These are phyloP conservation scores for Microcebus griseorufus DNA, from an alignment of 2,113 vertebrate genomes.

Conservation along the genomic window DNA sequence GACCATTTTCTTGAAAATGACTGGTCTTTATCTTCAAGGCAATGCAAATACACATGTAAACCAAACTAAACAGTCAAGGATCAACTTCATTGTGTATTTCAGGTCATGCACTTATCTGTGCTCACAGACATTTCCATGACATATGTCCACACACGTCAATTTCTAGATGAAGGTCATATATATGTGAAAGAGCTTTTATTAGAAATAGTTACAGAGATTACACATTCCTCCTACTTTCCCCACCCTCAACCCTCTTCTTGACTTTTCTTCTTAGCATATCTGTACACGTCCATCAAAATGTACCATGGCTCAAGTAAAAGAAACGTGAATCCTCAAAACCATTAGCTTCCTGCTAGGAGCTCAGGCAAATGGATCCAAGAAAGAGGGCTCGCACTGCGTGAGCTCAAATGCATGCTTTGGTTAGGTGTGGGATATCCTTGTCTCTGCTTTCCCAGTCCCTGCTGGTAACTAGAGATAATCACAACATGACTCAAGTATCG, in stretches of 20 bases:
- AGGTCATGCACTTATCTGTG: background rate
- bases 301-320: background rate
- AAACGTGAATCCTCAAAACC: background rate
- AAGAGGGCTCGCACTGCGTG: too few relatives aligned
- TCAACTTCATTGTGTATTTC: background rate
- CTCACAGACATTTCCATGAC: background rate
- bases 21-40: background rate
- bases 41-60: background rate
- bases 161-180: background rate
- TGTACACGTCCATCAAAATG: background rate
- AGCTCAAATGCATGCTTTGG: background rate
- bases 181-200: background rate
- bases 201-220: background rate
- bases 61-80: background rate
- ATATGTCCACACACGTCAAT: background rate
- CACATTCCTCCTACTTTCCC: background rate
- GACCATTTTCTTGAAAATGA: background rate
- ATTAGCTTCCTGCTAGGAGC: background rate
- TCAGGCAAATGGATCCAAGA: background rate
- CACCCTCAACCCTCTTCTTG: background rate
- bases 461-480: background rate
- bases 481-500: background rate
- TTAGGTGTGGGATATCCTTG: background rate
- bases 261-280: background rate
- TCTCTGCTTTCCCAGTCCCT: background rate